Conservation (phyloP, 2,113 vertebrate species). For the Nerophis ophidion region DNA sequence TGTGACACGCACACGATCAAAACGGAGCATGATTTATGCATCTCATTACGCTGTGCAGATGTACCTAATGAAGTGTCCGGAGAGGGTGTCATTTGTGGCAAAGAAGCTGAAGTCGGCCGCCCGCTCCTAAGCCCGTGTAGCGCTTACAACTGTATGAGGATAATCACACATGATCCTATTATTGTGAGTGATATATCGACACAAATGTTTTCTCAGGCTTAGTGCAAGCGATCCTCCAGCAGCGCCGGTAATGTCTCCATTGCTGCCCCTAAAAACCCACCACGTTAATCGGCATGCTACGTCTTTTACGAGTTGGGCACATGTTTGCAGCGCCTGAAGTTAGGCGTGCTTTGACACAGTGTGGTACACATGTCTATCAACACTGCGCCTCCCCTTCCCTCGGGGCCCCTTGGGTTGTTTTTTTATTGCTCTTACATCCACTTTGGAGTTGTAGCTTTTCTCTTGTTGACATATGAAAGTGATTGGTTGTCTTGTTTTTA, state of each 20-base stretch:
- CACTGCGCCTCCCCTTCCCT: too few species aligned
- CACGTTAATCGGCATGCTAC: background rate
- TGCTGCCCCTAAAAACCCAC: background rate
- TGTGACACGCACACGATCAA: background rate
- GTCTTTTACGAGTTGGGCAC: background rate
- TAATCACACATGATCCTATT: conserved; percentile 50
- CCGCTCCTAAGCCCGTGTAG: conserved; percentile 35
- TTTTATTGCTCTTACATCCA: background rate
- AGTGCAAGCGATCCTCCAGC: conserved; percentile 8
- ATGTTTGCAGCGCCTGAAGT: background rate
- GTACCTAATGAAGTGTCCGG: background rate
- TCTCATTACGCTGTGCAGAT: background rate
- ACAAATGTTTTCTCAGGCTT: conserved; percentile 39
- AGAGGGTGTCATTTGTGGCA: background rate
- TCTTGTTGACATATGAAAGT: too few species aligned
- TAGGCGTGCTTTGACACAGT: background rate
- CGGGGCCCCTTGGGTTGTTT: background rate
- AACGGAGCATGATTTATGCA: background rate
- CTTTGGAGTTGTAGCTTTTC: background rate
- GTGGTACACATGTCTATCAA: too few species aligned
- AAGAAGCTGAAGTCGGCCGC: conserved; percentile 10
- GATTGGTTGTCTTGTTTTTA: too few species aligned
- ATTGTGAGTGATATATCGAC: conserved; percentile 39
- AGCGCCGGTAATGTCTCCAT: background rate
- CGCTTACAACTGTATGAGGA: conserved; percentile 36